phyloP scores from a whole-genome alignment of 2,888 invertebrate species.

The Galerucella pusilla region DNA sequence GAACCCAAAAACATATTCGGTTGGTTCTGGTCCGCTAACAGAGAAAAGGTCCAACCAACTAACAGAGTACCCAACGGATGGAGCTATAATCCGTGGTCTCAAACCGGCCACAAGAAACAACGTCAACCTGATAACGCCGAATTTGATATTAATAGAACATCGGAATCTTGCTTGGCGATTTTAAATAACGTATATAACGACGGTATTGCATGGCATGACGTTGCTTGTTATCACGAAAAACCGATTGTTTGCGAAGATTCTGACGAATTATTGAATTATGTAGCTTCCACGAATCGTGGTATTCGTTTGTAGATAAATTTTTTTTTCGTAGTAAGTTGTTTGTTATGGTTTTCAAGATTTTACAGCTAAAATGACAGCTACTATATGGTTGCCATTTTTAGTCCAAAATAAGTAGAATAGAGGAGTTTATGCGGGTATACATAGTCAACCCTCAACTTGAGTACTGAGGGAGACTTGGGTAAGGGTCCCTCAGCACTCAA shows the following conservation, averaged over 20 bases:
- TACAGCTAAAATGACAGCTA: neutral
- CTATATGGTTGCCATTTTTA: too few species aligned
- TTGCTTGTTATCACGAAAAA: slow-evolving; percentile 93
- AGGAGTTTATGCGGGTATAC: too few species aligned
- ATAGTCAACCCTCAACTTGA: too few species aligned
- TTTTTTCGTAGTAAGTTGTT: slow-evolving; percentile 5
- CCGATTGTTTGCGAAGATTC: slow-evolving; percentile 92
- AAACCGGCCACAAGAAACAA: slow-evolving; percentile 89
- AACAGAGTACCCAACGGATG: slow-evolving; percentile 78
- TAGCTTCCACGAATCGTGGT: slow-evolving; percentile 85
- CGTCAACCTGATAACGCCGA: slow-evolving; percentile 92
- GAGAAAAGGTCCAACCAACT: slow-evolving; percentile 87
- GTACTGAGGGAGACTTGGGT: too few species aligned
- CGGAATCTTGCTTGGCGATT: slow-evolving; percentile 87
- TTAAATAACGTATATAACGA: slow-evolving; percentile 94
- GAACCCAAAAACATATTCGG: slow-evolving; percentile 88
- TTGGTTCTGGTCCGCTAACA: slow-evolving; percentile 94
- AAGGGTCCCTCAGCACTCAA: too few species aligned
- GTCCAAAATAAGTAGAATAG: too few species aligned
- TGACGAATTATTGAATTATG: slow-evolving; percentile 87
- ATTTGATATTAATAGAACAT: slow-evolving; percentile 88
- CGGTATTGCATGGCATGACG: slow-evolving; percentile 94
- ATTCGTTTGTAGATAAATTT: slow-evolving; percentile 74
- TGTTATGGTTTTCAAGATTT: slow-evolving; percentile 33
- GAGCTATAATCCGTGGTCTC: slow-evolving; percentile 91